Conservation (phyloP, 2,888 invertebrate species). For the Gryllus longicercus region DNA sequence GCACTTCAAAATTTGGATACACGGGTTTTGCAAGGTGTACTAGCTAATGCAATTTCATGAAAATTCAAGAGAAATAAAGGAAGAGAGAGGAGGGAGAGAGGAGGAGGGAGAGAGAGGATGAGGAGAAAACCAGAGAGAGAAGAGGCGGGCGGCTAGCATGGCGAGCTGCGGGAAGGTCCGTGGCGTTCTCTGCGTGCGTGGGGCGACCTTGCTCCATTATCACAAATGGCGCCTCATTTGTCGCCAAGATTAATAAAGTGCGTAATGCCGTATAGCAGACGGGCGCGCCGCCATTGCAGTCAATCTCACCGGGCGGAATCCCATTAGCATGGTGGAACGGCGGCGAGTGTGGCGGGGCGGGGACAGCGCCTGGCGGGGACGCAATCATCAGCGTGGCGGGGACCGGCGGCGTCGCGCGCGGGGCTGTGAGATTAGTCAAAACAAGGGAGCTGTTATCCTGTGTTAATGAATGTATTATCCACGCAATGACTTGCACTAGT, state of each 20-base stretch:
- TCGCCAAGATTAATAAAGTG: conserved; percentile 9
- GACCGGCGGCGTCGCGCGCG: background rate
- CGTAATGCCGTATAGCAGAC: conserved; percentile 4
- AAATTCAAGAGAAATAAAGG: no score
- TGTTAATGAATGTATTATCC: conserved; percentile 17
- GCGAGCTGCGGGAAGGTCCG: no score
- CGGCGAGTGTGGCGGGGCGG: background rate
- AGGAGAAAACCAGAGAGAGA: no score
- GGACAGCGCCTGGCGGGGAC: background rate
- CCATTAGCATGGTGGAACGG: background rate
- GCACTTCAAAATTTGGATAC: no score
- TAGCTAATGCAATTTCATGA: no score
- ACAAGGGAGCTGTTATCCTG: conserved; percentile 5
- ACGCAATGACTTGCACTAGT: background rate
- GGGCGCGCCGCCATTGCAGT: background rate
- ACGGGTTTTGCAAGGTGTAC: no score
- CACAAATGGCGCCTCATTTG: conserved; percentile 9
- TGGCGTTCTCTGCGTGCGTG: background rate
- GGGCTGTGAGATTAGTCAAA: background rate
- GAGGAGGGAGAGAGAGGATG: no score
- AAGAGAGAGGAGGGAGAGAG: no score
- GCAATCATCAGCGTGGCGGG: no score
- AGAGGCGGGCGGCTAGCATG: no score
- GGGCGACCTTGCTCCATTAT: background rate
- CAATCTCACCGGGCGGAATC: conserved; percentile 8